These are phyloP conservation scores for Kryptolebias marmoratus DNA, from an alignment of 2,113 vertebrate species.

Conservation along the genomic window DNA sequence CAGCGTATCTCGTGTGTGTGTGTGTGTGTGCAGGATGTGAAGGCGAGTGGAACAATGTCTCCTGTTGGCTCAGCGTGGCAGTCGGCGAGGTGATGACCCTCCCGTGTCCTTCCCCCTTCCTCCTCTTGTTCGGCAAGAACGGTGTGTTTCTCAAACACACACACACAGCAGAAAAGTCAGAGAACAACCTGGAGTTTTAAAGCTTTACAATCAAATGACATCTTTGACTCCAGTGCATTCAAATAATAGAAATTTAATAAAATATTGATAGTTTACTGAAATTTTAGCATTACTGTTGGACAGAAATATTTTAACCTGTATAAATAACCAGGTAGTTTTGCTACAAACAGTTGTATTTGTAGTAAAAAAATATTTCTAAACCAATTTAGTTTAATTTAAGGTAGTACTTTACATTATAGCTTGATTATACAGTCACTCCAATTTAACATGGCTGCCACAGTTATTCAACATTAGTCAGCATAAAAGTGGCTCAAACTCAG, in stretches of 20 bases:
- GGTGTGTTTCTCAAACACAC: conserved; percentile 55
- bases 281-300: too few species aligned
- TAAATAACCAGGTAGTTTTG: too few species aligned
- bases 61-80: conserved; percentile 69
- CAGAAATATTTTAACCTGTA: too few species aligned
- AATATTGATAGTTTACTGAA: too few species aligned
- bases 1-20: conserved; percentile 30
- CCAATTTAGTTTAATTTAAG: too few species aligned
- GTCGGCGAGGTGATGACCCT: conserved; percentile 68
- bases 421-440: too few species aligned
- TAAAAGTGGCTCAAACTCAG: too few species aligned
- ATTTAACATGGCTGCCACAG: too few species aligned
- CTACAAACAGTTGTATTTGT: too few species aligned
- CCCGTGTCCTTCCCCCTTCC: conserved; percentile 70
- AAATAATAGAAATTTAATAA: not conserved
- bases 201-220: not conserved
- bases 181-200: not conserved
- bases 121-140: conserved; percentile 68
- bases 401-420: too few species aligned
- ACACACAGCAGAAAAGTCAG: fast-evolving
- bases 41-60: conserved; percentile 75
- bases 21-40: conserved; percentile 69
- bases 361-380: too few species aligned
- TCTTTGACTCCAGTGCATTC: not conserved
- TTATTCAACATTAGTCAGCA: too few species aligned